These are phyloP conservation scores for Zingel zingel DNA, from an alignment of 2,113 vertebrate species.

Conservation along the genomic window DNA sequence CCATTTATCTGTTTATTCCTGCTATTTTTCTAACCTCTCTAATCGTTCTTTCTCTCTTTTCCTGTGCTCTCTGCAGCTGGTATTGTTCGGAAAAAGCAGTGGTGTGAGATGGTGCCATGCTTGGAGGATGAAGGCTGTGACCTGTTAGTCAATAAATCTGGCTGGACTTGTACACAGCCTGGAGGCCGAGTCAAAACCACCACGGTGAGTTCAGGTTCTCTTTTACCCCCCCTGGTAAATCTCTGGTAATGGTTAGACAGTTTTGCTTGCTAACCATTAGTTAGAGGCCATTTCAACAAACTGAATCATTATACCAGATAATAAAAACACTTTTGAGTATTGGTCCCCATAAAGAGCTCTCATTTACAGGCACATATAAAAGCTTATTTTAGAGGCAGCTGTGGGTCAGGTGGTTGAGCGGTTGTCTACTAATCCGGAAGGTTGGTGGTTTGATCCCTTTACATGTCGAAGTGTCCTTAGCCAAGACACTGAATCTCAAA, in stretches of 20 bases:
- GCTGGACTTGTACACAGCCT: conserved; percentile 99
- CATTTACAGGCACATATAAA: background rate
- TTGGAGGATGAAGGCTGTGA: conserved; percentile 98
- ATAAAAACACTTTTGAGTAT: background rate
- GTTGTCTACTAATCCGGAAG: no score
- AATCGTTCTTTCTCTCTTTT: conserved; percentile 3
- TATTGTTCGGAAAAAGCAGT: conserved; percentile 96
- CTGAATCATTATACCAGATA: background rate
- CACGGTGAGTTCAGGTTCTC: conserved; percentile 87
- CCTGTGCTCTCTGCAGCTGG: conserved; percentile 84
- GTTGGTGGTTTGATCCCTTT: no score
- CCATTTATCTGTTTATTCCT: conserved; percentile 31
- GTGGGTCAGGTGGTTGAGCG: no score
- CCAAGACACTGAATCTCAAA: no score
- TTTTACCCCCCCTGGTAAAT: background rate
- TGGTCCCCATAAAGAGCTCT: background rate
- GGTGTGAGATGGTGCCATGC: conserved; percentile 99
- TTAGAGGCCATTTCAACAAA: conserved; percentile 13
- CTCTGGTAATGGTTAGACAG: background rate
- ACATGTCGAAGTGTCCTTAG: no score
- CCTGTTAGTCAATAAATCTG: conserved; percentile 97
- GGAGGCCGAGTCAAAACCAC: conserved; percentile 98
- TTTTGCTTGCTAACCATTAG: background rate
- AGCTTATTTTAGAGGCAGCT: background rate
- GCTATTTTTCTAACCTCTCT: background rate